Base-by-base conservation (phyloP, 2,888 invertebrate species). In the Lasioglossum zephyrum region DNA sequence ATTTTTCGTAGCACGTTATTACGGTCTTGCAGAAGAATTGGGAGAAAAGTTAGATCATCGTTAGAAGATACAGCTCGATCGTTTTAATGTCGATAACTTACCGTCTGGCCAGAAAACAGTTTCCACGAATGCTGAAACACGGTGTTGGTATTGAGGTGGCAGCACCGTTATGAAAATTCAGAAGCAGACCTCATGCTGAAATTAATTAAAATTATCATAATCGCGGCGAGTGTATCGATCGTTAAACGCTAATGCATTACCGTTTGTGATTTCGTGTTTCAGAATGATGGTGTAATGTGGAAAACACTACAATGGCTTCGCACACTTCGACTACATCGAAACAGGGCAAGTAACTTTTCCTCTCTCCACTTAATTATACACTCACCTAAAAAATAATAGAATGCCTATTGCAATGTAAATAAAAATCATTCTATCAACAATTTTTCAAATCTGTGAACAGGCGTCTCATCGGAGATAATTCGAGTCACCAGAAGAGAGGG, bases 231-330 rank as follows among this genome's bases (percentile, higher is more conserved):
- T 18, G 4, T 8, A 1, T 8, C 16, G 47, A 73, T 47, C 26
- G 4, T 6, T 9, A 49, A 49, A 36, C 36, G 36, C 8, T 36
- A 36, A 22, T n/a, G 26, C 26, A 49, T 39, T 8, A 22, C n/a
- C 39, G 36, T 49, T 49, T 39, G 36, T 60, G 16, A 47, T 49
- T 72, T 78, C 81, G n/a, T 87, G 86, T 92, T 93, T 31, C 90
- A 93, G 93, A 93, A 92, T 92, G 89, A 93, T 92, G 92, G 92
- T 92, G 92, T 93, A 92, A 92, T 90, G 88, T 88, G 88, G 83
- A 87, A 84, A 73, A 79, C 82, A 73, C 81, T 63, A 92, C 85
- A 87, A 93, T 93, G 93, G 93, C 93, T 84, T 92, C 90, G 84
- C 92, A 88, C 82, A 90, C 83, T 88, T 93, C 93, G 85, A 89